These are phyloP conservation scores for Cheilosia impressa DNA, from an alignment of 2,888 invertebrate species.

Conservation along the genomic window DNA sequence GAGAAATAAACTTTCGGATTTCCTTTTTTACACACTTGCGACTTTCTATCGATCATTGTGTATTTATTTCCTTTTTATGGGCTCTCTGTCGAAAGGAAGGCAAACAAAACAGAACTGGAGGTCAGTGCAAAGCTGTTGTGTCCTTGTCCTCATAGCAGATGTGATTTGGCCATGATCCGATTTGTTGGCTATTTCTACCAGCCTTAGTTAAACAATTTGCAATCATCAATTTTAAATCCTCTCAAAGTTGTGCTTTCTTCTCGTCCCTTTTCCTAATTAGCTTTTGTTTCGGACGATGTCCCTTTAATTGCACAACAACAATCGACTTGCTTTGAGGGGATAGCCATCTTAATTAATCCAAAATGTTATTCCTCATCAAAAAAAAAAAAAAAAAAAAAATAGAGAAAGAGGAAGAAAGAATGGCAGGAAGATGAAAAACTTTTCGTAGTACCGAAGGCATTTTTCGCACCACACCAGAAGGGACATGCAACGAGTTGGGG, in stretches of 20 bases:
- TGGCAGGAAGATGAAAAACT: conserved; percentile 20
- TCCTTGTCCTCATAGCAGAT: conserved; percentile 41
- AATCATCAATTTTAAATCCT: conserved; percentile 58
- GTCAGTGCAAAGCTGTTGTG: conserved; percentile 34
- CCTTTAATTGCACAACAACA: conserved; percentile 68
- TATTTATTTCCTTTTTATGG: conserved; percentile 38
- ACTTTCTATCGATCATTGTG: conserved; percentile 37
- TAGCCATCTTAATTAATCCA: conserved; percentile 68
- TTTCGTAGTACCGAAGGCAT: conserved; percentile 49
- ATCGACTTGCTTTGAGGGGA: conserved; percentile 38
- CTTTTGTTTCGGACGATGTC: conserved; percentile 68
- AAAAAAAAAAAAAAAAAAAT: background rate
- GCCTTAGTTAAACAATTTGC: conserved; percentile 36
- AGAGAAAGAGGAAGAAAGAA: background rate
- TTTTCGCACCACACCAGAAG: conserved; percentile 58
- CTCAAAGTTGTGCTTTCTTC: conserved; percentile 25
- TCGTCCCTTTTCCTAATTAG: conserved; percentile 64
- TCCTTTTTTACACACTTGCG: conserved; percentile 36
- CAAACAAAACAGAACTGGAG: conserved; percentile 7
- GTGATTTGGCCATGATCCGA: conserved; percentile 34
- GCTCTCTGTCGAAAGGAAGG: background rate
- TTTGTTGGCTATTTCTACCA: conserved; percentile 34
- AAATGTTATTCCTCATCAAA: conserved; percentile 61
- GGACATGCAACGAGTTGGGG: conserved; percentile 38
- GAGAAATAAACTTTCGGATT: conserved; percentile 32